These are phyloP conservation scores for Microplitis deprimator DNA, from an alignment of 2,888 invertebrate genomes.

Conservation along the genomic window DNA sequence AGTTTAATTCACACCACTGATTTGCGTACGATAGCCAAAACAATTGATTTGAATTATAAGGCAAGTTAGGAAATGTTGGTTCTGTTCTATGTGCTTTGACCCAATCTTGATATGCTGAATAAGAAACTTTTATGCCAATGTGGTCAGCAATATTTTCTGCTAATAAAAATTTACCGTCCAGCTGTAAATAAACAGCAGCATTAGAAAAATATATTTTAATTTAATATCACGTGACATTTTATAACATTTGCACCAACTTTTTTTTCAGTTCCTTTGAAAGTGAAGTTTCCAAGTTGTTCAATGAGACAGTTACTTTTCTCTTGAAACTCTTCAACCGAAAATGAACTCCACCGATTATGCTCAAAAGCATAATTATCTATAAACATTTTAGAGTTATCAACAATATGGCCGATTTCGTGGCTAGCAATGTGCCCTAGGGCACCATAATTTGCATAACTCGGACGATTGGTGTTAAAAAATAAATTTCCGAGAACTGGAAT, in stretches of 20 bases:
- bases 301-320: too few species aligned
- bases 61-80: slow-evolving; percentile 79
- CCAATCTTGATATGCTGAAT: slow-evolving; percentile 73
- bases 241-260: too few species aligned
- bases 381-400: not conserved
- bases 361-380: not conserved
- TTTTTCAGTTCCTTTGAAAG: too few species aligned
- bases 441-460: slow-evolving; percentile 19
- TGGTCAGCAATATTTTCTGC: slow-evolving; percentile 34
- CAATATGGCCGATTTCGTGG: slow-evolving; percentile 11
- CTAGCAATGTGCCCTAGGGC: not conserved
- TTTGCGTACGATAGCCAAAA: slow-evolving; percentile 77
- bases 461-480: slow-evolving; percentile 8
- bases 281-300: too few species aligned
- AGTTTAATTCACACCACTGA: slow-evolving; percentile 77
- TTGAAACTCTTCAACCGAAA: not conserved
- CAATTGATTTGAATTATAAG: slow-evolving; percentile 79
- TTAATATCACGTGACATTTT: too few species aligned
- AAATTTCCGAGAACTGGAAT: not conserved
- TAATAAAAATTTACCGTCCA: not conserved
- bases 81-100: slow-evolving; percentile 78
- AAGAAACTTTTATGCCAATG: slow-evolving; percentile 13
- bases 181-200: slow-evolving; percentile 2
- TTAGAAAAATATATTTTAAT: too few species aligned
- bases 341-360: not conserved